phyloP scores from a whole-genome alignment of 2,888 invertebrate genomes.

The Epistrophella euchroma region DNA sequence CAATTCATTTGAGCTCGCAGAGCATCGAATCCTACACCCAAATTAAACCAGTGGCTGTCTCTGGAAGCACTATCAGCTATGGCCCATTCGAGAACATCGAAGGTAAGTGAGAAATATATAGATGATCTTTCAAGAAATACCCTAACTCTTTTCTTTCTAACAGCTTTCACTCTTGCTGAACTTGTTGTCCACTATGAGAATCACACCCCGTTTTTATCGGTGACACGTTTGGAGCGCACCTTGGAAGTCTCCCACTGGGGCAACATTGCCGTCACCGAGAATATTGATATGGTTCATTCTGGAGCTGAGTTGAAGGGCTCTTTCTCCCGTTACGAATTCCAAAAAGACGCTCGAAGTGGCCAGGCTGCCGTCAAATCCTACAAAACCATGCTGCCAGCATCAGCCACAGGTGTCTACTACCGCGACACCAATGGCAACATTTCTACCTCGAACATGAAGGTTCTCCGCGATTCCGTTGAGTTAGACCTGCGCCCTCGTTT shows the following conservation, averaged over 20 bases:
- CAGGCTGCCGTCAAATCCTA: conserved; percentile 96
- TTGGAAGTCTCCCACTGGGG: conserved; percentile 99
- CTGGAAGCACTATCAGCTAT: conserved; percentile 92
- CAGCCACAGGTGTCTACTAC: conserved; percentile 98
- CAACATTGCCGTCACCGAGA: conserved; percentile 98
- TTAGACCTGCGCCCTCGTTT: conserved; percentile 98
- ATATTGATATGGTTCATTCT: conserved; percentile 94
- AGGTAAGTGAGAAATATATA: conserved; percentile 80
- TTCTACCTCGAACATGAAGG: conserved; percentile 96
- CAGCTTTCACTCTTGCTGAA: conserved; percentile 86
- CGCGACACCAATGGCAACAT: conserved; percentile 99
- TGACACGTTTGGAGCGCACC: conserved; percentile 92
- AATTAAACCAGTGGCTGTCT: conserved; percentile 90
- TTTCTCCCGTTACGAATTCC: conserved; percentile 98
- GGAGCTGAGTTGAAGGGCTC: conserved; percentile 97
- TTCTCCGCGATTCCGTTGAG: conserved; percentile 96
- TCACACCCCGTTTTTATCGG: conserved; percentile 97
- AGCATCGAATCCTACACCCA: conserved; percentile 93
- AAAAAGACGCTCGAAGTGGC: conserved; percentile 94
- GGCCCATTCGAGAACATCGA: conserved; percentile 93
- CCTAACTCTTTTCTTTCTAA: conserved; percentile 21
- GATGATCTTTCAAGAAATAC: not conserved
- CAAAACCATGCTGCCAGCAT: conserved; percentile 92
- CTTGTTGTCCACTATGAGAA: conserved; percentile 96
- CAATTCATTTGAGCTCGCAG: conserved; percentile 90